These are phyloP conservation scores for Ochropleura leucogaster DNA, from an alignment of 2,888 invertebrate species.

Conservation along the genomic window DNA sequence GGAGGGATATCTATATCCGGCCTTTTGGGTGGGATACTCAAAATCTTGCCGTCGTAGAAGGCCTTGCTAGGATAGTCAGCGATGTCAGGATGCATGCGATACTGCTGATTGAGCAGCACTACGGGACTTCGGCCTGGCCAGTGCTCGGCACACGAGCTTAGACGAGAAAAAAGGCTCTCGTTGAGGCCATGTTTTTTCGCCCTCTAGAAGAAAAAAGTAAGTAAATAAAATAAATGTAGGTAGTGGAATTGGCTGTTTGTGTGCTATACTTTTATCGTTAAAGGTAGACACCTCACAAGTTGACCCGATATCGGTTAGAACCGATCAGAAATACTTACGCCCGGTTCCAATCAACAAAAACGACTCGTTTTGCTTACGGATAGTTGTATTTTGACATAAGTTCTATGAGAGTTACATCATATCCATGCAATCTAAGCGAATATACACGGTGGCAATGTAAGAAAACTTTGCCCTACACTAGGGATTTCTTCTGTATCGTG, in stretches of 20 bases:
- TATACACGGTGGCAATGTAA: neutral
- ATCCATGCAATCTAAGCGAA: neutral
- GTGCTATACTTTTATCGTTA: neutral
- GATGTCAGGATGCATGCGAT: conserved; percentile 96
- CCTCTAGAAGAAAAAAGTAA: conserved; percentile 87
- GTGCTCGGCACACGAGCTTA: conserved; percentile 90
- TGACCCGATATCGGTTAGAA: neutral
- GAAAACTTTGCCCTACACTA: too few species aligned
- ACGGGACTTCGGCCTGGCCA: conserved; percentile 83
- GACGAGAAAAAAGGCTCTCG: conserved; percentile 94
- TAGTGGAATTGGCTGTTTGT: neutral
- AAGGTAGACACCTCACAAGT: neutral
- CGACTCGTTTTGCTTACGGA: too few species aligned
- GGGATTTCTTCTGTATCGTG: too few species aligned
- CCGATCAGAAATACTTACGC: neutral
- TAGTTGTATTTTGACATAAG: too few species aligned
- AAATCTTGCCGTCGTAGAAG: conserved; percentile 92
- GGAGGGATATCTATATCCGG: conserved; percentile 76
- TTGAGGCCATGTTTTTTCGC: conserved; percentile 93
- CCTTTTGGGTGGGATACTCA: conserved; percentile 70
- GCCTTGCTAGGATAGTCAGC: conserved; percentile 94
- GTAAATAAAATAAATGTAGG: neutral
- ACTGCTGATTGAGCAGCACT: conserved; percentile 92
- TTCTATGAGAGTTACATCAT: too few species aligned
- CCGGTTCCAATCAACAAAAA: too few species aligned